These are phyloP conservation scores for Mormyrops attenuatus DNA, from an alignment of 2,797 vertebrate species.

Conservation along the genomic window DNA sequence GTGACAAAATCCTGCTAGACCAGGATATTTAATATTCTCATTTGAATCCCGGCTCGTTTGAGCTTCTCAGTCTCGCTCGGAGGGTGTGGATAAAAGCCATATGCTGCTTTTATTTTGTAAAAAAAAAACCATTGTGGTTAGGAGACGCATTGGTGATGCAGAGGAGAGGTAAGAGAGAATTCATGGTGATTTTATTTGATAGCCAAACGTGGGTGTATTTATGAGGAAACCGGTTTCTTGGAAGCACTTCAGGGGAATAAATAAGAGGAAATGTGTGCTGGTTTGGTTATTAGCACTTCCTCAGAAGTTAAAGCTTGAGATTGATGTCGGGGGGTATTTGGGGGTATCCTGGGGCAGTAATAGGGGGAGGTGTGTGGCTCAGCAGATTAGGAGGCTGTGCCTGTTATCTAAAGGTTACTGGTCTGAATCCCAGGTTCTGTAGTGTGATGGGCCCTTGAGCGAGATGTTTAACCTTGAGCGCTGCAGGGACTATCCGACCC, in stretches of 20 bases:
- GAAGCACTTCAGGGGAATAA: not conserved
- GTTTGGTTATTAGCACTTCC: not conserved
- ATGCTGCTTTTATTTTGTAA: not conserved
- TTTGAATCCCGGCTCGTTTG: not conserved
- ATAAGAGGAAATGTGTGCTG: not conserved
- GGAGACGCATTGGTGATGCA: not conserved
- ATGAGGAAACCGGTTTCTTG: not conserved
- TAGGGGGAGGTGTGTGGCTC: not conserved
- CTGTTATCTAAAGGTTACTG: not conserved
- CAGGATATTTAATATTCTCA: not conserved
- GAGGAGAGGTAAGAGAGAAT: not conserved
- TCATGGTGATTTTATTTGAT: not conserved
- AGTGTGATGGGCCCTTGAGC: not conserved
- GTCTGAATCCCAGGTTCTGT: not conserved
- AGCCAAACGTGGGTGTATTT: not conserved
- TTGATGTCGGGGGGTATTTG: not conserved
- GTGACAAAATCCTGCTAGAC: not conserved
- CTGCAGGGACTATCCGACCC: not conserved
- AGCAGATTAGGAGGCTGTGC: not conserved
- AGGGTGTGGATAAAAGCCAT: not conserved
- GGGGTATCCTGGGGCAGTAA: not conserved
- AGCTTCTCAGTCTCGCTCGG: not conserved
- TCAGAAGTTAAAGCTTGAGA: not conserved
- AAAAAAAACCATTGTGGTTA: not conserved
- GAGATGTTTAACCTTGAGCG: not conserved